Base-by-base conservation (phyloP, 2,888 invertebrate genomes). In the Celastrina argiolus region DNA sequence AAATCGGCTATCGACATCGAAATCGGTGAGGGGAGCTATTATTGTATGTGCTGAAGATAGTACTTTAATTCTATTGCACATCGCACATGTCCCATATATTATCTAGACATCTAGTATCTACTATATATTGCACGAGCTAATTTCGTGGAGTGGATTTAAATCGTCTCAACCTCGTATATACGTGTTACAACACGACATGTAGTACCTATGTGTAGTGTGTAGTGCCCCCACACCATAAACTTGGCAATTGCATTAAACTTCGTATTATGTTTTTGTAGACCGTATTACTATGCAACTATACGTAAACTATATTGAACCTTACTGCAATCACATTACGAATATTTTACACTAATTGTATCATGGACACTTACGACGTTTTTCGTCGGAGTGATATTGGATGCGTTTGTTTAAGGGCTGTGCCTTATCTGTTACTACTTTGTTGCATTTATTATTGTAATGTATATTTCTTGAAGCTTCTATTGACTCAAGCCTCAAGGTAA, bases 191-290 rank as follows among this genome's bases (percentile, higher is more conserved):
- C 18, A 14, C 16, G 16, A 0, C 16, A 34, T 16, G 6, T 4
- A 31, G 14, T 34, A 59, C 34, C 59, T 58, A 28, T 28, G 8
- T 2, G 6, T n/a, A 31, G 1, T 2, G n/a, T 31, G 16, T 10
- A 56, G 56, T 16, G 64, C 64, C 69, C 68, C 65, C 66, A 59
- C 61, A 64, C 70, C 68, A 56, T 66, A 67, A 69, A 69, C 67
- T 68, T 68, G 69, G 70, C 71, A 70, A 70, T 69, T 70, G 69
- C 68, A 69, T 69, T 71, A 67, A 63, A 69, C 64, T 65, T 64
- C 14, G 66, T 66, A 68, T 22, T 63, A 28, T 67, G 64, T 68
- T 66, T 67, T 64, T 63, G 66, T 51, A 59, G 39, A 61, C 34
- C 22, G 18, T 39, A 61, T 51, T 26, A 14, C 51, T 51, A 51